Evolutionary conservation across 2,888 invertebrate genomes (phyloP).

Genomic region (Volucella inflata): DNA sequence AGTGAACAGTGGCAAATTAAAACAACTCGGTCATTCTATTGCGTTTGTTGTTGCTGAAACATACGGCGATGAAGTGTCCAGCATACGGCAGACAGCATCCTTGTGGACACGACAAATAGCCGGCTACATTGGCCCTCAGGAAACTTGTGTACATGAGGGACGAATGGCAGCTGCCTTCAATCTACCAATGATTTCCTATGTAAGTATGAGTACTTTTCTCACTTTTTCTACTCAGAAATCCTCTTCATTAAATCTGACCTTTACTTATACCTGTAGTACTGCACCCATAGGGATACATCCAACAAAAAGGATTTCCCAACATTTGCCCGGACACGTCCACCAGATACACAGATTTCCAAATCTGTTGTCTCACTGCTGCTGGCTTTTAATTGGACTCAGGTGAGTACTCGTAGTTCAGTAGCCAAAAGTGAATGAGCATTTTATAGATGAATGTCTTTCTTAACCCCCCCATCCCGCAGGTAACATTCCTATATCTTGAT

Average conservation of each 20-base stretch:
- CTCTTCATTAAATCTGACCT: not conserved
- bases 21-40: slow-evolving; percentile 87
- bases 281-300: slow-evolving; percentile 94
- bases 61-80: slow-evolving; percentile 93
- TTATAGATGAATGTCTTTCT: slow-evolving; percentile 29
- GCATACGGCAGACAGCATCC: slow-evolving; percentile 93
- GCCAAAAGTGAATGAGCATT: not conserved
- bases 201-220: slow-evolving; percentile 85
- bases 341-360: slow-evolving; percentile 96
- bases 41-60: slow-evolving; percentile 95
- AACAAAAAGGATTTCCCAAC: slow-evolving; percentile 95
- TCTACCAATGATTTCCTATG: slow-evolving; percentile 97
- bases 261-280: slow-evolving; percentile 89
- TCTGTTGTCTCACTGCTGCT: slow-evolving; percentile 94
- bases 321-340: slow-evolving; percentile 95
- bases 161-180: slow-evolving; percentile 97
- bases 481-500: slow-evolving; percentile 92
- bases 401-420: slow-evolving; percentile 82
- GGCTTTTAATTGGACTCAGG: slow-evolving; percentile 95
- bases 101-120: slow-evolving; percentile 93
- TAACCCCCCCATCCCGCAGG: slow-evolving; percentile 84
- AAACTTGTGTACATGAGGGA: slow-evolving; percentile 94
- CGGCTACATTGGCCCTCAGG: slow-evolving; percentile 94
- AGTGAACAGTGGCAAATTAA: slow-evolving; percentile 88
- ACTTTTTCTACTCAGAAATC: not conserved